These are phyloP conservation scores for Rhagonycha fulva DNA, from an alignment of 2,888 invertebrate genomes.

Conservation along the genomic window DNA sequence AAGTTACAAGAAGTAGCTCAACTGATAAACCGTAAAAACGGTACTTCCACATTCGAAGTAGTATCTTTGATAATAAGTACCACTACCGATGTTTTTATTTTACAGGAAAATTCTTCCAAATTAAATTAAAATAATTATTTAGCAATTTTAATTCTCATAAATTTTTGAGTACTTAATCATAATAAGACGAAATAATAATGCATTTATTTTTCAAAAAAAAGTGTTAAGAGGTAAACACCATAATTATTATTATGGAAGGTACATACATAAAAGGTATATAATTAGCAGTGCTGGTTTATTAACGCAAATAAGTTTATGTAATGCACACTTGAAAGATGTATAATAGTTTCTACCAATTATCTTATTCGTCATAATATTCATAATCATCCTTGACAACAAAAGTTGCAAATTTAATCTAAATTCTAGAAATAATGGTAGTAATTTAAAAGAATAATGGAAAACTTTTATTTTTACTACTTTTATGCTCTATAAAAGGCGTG, in stretches of 20 bases:
- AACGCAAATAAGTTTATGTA: not conserved
- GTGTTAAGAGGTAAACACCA: not conserved
- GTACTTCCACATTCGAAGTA: not conserved
- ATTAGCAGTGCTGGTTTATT: not conserved
- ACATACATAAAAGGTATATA: not conserved
- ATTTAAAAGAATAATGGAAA: not conserved
- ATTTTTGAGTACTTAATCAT: not conserved
- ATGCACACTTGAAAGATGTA: not conserved
- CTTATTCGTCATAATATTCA: not conserved
- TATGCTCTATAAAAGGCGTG: not conserved
- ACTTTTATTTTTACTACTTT: not conserved
- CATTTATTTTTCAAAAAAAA: not conserved
- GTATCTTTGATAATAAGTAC: too few species aligned
- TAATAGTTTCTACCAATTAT: not conserved
- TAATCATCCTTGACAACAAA: not conserved
- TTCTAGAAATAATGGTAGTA: not conserved
- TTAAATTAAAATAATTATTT: too few species aligned
- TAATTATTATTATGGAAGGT: not conserved
- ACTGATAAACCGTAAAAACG: not conserved
- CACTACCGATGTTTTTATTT: not conserved
- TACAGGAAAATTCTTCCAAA: too few species aligned
- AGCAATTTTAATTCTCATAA: too few species aligned
- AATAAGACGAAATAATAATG: not conserved
- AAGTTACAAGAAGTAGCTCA: not conserved
- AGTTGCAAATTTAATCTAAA: not conserved